Evolutionary conservation across 2,888 invertebrate species (phyloP).

Genomic region (Sussaba pulchella): DNA sequence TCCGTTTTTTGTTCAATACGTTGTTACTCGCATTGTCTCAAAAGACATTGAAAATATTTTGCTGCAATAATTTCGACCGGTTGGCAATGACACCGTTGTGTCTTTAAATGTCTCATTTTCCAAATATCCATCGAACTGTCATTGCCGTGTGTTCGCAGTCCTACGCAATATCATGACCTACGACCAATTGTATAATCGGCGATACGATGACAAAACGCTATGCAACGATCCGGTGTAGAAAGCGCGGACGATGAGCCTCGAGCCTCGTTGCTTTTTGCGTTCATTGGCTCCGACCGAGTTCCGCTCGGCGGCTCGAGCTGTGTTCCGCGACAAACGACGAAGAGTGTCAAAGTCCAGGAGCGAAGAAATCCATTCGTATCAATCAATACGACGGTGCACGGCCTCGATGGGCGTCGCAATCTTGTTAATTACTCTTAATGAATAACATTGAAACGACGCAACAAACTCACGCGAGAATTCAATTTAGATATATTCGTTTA

Average conservation of each 20-base stretch:
- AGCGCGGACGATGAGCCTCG: constrained; percentile 27
- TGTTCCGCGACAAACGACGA: not conserved
- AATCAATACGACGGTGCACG: constrained; percentile 5
- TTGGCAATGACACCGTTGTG: too few species aligned
- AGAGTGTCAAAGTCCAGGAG: constrained; percentile 49
- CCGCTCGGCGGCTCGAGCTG: not conserved
- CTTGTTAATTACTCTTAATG: constrained; percentile 54
- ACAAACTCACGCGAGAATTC: not conserved
- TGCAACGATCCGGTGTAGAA: not conserved
- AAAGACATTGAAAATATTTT: too few species aligned
- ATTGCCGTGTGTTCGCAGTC: too few species aligned
- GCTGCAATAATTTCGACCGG: too few species aligned
- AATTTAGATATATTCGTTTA: not conserved
- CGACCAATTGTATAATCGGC: constrained; percentile 8
- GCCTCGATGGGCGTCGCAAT: constrained; percentile 27
- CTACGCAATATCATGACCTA: not conserved
- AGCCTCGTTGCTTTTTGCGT: constrained; percentile 40
- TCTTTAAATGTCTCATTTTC: not conserved
- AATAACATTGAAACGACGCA: constrained; percentile 33
- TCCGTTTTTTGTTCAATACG: too few species aligned
- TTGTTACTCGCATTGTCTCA: too few species aligned
- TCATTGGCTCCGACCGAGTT: constrained; percentile 36
- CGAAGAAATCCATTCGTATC: not conserved
- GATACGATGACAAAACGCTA: not conserved
- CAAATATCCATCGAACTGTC: too few species aligned